Conservation (phyloP, 2,888 invertebrate species). For the Erebia epiphron region DNA sequence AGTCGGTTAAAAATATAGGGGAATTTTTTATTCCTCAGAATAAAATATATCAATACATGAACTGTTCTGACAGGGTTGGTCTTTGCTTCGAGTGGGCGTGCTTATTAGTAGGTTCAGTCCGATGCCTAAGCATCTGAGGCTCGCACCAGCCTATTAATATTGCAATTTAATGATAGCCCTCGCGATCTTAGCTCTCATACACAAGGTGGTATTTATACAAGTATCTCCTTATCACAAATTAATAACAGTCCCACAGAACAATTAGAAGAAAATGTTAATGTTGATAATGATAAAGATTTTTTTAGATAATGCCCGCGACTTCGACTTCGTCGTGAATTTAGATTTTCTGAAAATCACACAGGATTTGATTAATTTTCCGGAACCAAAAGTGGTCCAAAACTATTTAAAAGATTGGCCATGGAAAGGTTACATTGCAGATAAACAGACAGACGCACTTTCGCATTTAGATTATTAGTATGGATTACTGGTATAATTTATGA, state of each 20-base stretch:
- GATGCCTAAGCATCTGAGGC: slow-evolving; percentile 31
- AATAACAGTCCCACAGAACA: background rate
- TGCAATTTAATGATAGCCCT: slow-evolving; percentile 32
- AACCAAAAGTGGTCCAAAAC: no score
- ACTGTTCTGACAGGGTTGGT: slow-evolving; percentile 19
- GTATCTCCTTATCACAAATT: slow-evolving; percentile 6
- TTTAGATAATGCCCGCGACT: no score
- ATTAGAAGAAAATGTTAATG: background rate
- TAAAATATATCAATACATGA: no score
- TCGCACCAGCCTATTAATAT: slow-evolving; percentile 35
- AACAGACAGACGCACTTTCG: no score
- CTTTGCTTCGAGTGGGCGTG: slow-evolving; percentile 37
- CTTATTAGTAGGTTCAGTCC: slow-evolving; percentile 36
- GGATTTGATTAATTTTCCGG: no score
- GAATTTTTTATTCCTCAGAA: no score
- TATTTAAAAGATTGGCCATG: no score
- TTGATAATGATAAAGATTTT: background rate
- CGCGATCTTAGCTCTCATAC: slow-evolving; percentile 14
- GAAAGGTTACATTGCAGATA: no score
- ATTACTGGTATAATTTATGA: no score
- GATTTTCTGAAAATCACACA: no score
- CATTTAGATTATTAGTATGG: no score
- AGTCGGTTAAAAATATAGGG: background rate
- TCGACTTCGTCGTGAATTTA: no score
- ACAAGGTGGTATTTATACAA: slow-evolving; percentile 26